Evolutionary conservation across 2,113 vertebrate genomes (phyloP).

Genomic region (Rattus rattus): DNA sequence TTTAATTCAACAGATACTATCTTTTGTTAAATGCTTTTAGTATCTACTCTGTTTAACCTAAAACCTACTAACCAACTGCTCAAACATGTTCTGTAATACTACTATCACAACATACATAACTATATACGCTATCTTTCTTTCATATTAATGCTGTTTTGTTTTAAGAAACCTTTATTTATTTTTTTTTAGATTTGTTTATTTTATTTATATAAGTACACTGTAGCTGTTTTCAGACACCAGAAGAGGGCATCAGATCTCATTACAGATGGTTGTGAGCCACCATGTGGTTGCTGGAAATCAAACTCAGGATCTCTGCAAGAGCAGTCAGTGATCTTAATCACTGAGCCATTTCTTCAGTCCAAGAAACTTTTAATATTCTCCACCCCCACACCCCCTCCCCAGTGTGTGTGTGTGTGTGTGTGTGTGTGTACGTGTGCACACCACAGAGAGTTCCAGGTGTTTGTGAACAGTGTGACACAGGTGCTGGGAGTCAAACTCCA

Average conservation of each 20-base stretch:
- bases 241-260: too few relatives aligned
- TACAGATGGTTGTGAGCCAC: too few relatives aligned
- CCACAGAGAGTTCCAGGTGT: not conserved
- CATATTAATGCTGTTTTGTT: not conserved
- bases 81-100: slow-evolving; percentile 1
- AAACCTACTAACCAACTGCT: slow-evolving; percentile 44
- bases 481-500: not conserved
- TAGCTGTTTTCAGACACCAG: too few relatives aligned
- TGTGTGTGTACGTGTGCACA: not conserved
- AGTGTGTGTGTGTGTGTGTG: not conserved
- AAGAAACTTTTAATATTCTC: too few relatives aligned
- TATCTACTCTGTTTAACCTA: slow-evolving; percentile 47
- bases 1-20: slow-evolving; percentile 56
- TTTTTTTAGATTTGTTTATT: too few relatives aligned
- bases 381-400: too few relatives aligned
- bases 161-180: not conserved
- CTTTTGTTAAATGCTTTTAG: slow-evolving; percentile 29
- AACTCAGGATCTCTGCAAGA: too few relatives aligned
- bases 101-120: slow-evolving; percentile 5
- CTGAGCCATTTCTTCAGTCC: too few relatives aligned
- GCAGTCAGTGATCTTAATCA: too few relatives aligned
- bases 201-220: too few relatives aligned
- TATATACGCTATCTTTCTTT: slow-evolving; percentile 14
- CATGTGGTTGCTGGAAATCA: too few relatives aligned
- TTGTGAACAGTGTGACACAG: too few relatives aligned